Percentiles rank a stretch among this genome's conserved stretches.
These are phyloP conservation scores for Actenoides hombroni DNA, from an alignment of 2,113 vertebrate genomes.

Conservation along the genomic window DNA sequence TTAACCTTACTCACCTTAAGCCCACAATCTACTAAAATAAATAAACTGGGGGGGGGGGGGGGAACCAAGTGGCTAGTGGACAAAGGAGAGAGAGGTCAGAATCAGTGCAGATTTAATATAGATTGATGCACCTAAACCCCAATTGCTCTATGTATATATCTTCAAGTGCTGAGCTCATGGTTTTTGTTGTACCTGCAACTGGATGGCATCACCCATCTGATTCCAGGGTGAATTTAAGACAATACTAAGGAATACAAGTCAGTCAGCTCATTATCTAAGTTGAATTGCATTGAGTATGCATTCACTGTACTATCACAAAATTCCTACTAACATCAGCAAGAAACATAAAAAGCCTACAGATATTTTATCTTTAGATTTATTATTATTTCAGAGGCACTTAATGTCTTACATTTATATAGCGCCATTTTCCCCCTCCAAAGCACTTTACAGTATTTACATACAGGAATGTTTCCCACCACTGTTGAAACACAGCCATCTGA, in stretches of 20 bases:
- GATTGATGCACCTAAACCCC: not conserved
- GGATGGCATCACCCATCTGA: not conserved
- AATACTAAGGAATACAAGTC: not conserved
- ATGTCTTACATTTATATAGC: constrained; percentile 66
- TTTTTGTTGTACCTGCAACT: not conserved
- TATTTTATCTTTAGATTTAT: constrained; percentile 55
- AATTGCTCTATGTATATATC: fast-evolving
- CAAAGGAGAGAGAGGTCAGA: not conserved
- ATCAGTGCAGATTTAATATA: not conserved
- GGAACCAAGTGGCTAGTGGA: not conserved
- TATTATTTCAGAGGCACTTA: constrained; percentile 74
- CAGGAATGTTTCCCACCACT: constrained; percentile 59
- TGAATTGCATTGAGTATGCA: not conserved
- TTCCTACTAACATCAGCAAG: not conserved
- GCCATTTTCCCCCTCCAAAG: constrained; percentile 46
- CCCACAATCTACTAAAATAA: not conserved
- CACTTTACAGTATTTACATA: constrained; percentile 67
- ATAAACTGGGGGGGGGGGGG: not conserved
- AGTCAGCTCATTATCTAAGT: fast-evolving
- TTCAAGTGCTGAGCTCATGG: not conserved
- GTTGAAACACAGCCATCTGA: constrained; percentile 38
- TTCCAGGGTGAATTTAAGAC: not conserved
- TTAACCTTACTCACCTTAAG: not conserved
- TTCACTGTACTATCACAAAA: not conserved
- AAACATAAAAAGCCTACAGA: not conserved